Conservation (phyloP, 2,113 vertebrate genomes). For the Catharus bicknelli region DNA sequence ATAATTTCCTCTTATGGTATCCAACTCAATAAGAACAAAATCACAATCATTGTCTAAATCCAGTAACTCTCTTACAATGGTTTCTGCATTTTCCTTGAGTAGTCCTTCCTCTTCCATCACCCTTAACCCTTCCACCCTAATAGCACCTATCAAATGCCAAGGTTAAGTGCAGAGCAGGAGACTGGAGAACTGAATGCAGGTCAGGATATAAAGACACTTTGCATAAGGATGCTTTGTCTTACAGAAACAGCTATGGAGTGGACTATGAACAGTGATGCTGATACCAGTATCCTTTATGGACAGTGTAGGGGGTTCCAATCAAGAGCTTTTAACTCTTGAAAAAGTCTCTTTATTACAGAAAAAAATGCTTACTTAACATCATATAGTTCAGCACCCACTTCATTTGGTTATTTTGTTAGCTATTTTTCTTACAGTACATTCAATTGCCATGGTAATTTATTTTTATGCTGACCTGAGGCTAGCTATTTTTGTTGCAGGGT, state of each 20-base stretch:
- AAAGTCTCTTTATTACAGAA: background rate
- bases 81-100: background rate
- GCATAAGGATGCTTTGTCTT: background rate
- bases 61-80: background rate
- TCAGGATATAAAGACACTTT: background rate
- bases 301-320: background rate
- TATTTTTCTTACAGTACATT: constrained; percentile 7
- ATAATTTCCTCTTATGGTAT: background rate
- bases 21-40: background rate
- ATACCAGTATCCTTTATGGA: background rate
- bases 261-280: background rate
- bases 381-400: background rate
- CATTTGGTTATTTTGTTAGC: background rate
- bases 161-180: background rate
- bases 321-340: background rate
- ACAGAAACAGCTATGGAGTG: background rate
- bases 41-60: background rate
- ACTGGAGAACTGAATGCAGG: background rate
- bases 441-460: background rate
- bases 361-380: background rate
- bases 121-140: background rate
- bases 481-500: constrained; percentile 23
- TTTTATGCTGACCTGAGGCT: constrained; percentile 38
- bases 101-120: background rate
- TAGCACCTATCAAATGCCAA: background rate